phyloP scores from a whole-genome alignment of 2,797 vertebrate species.

The Gymnoscopelus microlampas region DNA sequence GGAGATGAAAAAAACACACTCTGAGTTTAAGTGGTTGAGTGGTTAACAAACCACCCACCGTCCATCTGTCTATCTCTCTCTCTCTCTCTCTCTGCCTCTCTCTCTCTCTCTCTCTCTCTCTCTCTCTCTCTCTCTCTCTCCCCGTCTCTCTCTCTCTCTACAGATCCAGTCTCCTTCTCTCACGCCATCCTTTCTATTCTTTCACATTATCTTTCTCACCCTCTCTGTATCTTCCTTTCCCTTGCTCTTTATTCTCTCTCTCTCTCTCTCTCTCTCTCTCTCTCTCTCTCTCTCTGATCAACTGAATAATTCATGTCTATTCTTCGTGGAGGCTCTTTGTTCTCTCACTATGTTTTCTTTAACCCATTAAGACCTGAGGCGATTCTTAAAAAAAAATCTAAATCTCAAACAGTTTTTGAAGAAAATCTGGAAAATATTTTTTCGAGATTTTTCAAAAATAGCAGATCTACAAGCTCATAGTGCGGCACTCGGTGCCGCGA shows the following conservation, averaged over 20 bases:
- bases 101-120: background rate
- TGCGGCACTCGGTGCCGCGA: too few relatives aligned
- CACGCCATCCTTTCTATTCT: too few relatives aligned
- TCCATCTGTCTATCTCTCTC: slow-evolving; percentile 51
- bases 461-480: too few relatives aligned
- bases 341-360: slow-evolving; percentile 59
- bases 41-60: slow-evolving; percentile 35
- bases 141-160: slow-evolving; percentile 34
- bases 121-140: background rate
- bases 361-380: too few relatives aligned
- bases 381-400: too few relatives aligned
- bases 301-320: slow-evolving; percentile 76
- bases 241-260: background rate
- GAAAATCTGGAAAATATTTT: too few relatives aligned
- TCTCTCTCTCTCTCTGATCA: slow-evolving; percentile 59
- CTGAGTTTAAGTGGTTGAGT: too few relatives aligned
- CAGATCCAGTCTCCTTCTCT: slow-evolving; percentile 9
- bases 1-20: too few relatives aligned
- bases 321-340: slow-evolving; percentile 73
- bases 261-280: slow-evolving; percentile 10
- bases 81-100: slow-evolving; percentile 40
- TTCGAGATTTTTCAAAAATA: too few relatives aligned
- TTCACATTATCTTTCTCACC: too few relatives aligned
- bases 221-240: too few relatives aligned
- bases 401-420: too few relatives aligned